phyloP scores from a whole-genome alignment of 2,888 invertebrate genomes.

The Eupithecia exiguata region DNA sequence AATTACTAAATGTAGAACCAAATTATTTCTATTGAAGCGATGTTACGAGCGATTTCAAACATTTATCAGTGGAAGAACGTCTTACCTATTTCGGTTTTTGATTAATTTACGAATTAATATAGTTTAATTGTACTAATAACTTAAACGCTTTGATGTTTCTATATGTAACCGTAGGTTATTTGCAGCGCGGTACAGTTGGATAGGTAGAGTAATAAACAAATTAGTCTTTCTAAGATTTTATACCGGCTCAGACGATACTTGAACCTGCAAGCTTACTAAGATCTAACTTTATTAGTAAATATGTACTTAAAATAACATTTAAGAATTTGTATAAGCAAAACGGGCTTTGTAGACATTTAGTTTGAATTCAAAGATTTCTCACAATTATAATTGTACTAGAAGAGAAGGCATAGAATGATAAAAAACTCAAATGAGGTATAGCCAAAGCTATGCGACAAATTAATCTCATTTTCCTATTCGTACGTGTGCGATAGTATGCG shows the following conservation, averaged over 20 bases:
- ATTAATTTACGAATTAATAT: background rate
- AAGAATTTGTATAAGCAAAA: too few species aligned
- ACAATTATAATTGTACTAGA: too few species aligned
- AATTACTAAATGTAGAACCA: background rate
- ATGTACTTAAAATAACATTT: too few species aligned
- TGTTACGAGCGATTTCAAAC: background rate
- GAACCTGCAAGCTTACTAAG: background rate
- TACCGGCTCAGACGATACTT: background rate
- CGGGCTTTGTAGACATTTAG: too few species aligned
- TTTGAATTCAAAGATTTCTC: too few species aligned
- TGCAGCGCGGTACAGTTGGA: background rate
- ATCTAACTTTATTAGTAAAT: too few species aligned
- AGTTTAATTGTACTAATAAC: background rate
- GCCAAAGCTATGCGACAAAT: too few species aligned
- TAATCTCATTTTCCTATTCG: too few species aligned
- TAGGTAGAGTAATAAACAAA: background rate
- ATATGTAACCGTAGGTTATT: background rate
- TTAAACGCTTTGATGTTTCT: conserved; percentile 1
- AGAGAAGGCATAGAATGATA: too few species aligned
- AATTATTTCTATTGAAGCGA: background rate
- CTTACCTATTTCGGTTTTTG: background rate
- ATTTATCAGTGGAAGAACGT: background rate
- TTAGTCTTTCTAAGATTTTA: background rate
- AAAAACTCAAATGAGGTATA: too few species aligned
- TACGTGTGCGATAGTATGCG: too few species aligned